Evolutionary conservation across 2,113 vertebrate species (phyloP).

Genomic region (Tricholaema leucomelas): DNA sequence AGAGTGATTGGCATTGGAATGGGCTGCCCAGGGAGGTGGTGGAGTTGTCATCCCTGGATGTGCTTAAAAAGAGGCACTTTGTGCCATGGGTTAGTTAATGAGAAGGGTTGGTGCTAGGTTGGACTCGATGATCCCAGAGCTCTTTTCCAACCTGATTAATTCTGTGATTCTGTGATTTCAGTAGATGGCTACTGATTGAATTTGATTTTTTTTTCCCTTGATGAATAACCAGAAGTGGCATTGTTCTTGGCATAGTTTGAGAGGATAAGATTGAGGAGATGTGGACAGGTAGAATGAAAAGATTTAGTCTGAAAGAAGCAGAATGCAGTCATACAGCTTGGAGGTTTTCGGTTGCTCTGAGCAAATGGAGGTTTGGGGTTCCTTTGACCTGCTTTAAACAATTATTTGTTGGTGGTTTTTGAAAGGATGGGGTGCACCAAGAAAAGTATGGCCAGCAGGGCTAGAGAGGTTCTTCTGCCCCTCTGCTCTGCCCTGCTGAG

Average conservation of each 20-base stretch:
- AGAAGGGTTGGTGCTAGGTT: too few species aligned
- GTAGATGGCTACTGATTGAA: neutral
- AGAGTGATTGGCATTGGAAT: too few species aligned
- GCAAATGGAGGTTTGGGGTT: neutral
- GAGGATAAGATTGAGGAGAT: neutral
- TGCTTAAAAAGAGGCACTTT: too few species aligned
- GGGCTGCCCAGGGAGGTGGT: too few species aligned
- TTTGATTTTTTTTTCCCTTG: neutral
- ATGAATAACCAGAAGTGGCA: neutral
- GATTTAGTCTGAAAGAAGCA: neutral
- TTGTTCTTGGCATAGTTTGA: neutral
- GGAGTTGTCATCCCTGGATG: too few species aligned
- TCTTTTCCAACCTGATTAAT: too few species aligned
- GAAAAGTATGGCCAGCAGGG: too few species aligned
- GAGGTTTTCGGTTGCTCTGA: neutral
- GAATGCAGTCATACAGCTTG: neutral
- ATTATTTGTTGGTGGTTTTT: neutral
- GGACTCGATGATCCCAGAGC: too few species aligned
- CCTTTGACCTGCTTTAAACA: neutral
- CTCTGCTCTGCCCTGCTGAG: too few species aligned
- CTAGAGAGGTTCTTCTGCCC: too few species aligned
- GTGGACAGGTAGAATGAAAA: neutral
- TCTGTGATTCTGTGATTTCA: neutral
- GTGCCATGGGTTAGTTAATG: too few species aligned
- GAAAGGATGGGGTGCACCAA: neutral